phyloP scores from a whole-genome alignment of 2,888 invertebrate species.

The Morpho deidamia region DNA sequence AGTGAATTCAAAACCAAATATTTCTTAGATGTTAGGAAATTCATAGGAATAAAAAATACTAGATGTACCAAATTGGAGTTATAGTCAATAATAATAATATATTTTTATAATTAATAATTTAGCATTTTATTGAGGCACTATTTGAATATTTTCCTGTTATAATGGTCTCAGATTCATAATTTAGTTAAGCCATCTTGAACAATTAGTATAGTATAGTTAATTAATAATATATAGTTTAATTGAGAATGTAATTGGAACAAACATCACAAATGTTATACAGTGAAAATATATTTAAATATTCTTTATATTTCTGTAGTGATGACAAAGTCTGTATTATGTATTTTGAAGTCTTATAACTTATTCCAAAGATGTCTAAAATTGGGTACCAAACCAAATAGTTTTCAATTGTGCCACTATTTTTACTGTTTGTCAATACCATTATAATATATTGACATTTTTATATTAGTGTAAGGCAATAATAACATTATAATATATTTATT shows the following conservation, averaged over 20 bases:
- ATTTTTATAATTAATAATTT: constrained; percentile 22
- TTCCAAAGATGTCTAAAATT: constrained; percentile 42
- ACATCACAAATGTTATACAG: constrained; percentile 44
- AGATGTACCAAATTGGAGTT: constrained; percentile 32
- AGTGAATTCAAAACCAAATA: constrained; percentile 63
- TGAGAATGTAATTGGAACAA: constrained; percentile 27
- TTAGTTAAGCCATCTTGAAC: constrained; percentile 50
- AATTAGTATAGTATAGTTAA: constrained; percentile 38
- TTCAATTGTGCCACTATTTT: constrained; percentile 63
- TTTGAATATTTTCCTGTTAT: constrained; percentile 32
- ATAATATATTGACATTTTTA: constrained; percentile 48
- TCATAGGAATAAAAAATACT: constrained; percentile 32
- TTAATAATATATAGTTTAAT: constrained; percentile 25
- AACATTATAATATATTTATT: constrained; percentile 69
- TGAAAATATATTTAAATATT: constrained; percentile 22
- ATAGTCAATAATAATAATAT: constrained; percentile 29
- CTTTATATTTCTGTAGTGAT: constrained; percentile 20
- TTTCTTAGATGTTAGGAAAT: constrained; percentile 47
- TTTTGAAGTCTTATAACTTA: constrained; percentile 16
- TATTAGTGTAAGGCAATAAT: constrained; percentile 54
- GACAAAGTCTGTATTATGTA: constrained; percentile 26
- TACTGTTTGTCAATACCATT: constrained; percentile 56
- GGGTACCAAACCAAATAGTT: constrained; percentile 64
- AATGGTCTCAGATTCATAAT: constrained; percentile 47
- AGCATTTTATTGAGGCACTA: constrained; percentile 24